Conservation (phyloP, 2,888 invertebrate species). For the Cinara cedri region DNA sequence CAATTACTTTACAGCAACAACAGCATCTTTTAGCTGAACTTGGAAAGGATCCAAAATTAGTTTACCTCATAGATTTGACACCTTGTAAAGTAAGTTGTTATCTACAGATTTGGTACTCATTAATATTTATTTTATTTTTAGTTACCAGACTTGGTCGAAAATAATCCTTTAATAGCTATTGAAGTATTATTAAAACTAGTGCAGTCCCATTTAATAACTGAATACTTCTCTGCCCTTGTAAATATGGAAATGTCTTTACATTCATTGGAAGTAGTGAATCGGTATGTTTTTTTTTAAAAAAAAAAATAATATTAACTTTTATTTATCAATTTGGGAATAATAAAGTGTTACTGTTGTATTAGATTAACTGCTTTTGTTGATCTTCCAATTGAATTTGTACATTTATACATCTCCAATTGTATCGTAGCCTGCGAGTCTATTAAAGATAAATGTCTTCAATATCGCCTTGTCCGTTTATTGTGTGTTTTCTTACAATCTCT, state of each 20-base stretch:
- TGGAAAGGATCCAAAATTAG: slow-evolving; percentile 82
- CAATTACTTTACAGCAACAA: slow-evolving; percentile 87
- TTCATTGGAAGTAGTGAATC: slow-evolving; percentile 99
- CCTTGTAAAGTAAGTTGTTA: slow-evolving; percentile 72
- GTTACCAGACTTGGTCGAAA: slow-evolving; percentile 93
- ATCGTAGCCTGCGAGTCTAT: slow-evolving; percentile 97
- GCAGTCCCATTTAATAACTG: slow-evolving; percentile 91
- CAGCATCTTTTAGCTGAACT: slow-evolving; percentile 82
- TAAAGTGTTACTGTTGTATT: slow-evolving; percentile 58
- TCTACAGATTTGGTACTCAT: not conserved
- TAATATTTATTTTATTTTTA: slow-evolving; percentile 62
- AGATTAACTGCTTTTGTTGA: slow-evolving; percentile 89
- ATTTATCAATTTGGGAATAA: not conserved
- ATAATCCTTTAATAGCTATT: slow-evolving; percentile 95
- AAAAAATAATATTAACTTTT: no score
- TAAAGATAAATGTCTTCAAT: slow-evolving; percentile 96
- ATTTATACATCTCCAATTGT: slow-evolving; percentile 96
- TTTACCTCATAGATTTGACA: slow-evolving; percentile 83
- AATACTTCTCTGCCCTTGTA: slow-evolving; percentile 93
- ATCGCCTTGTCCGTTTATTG: slow-evolving; percentile 90
- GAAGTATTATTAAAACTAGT: slow-evolving; percentile 91
- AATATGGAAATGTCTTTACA: slow-evolving; percentile 99
- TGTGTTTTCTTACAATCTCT: slow-evolving; percentile 97
- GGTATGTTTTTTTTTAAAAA: slow-evolving; percentile 64
- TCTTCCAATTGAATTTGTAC: slow-evolving; percentile 94